A percentile compares a stretch with the other conserved stretches of the same genome.
Conservation (phyloP, 1,140 invertebrate genomes). For the Lineus longissimus region DNA sequence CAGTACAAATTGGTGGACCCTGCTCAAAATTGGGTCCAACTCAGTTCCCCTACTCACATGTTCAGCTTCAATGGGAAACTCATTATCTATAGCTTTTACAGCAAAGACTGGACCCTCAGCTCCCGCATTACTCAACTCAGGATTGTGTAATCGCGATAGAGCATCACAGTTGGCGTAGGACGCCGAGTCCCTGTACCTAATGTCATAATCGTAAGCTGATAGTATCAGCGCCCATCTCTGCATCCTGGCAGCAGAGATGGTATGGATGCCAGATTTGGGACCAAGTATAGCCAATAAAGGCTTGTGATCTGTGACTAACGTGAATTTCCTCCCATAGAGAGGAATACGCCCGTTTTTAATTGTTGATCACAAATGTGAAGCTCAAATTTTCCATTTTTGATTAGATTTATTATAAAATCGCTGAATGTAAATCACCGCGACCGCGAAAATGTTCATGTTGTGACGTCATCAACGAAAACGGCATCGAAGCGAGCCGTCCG, state of each 20-base stretch:
- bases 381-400: no score
- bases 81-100: background rate
- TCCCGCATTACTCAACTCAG: background rate
- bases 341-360: no score
- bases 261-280: constrained; percentile 34
- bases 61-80: background rate
- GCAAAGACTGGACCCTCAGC: background rate
- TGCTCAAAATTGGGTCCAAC: background rate
- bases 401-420: no score
- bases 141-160: constrained; percentile 35
- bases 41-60: background rate
- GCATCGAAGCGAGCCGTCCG: no score
- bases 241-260: constrained; percentile 27
- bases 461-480: no score
- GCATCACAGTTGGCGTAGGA: constrained; percentile 31
- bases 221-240: constrained; percentile 29
- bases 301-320: constrained; percentile 52
- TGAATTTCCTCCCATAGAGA: constrained; percentile 51
- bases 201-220: constrained; percentile 24
- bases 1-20: background rate
- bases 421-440: no score
- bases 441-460: no score
- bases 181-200: constrained; percentile 21
- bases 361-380: no score
- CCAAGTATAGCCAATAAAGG: constrained; percentile 49